Evolutionary conservation across 2,888 invertebrate genomes (phyloP), one percentile per base, ranked within the genome.

Genomic region (Flexamia atlantica): DNA sequence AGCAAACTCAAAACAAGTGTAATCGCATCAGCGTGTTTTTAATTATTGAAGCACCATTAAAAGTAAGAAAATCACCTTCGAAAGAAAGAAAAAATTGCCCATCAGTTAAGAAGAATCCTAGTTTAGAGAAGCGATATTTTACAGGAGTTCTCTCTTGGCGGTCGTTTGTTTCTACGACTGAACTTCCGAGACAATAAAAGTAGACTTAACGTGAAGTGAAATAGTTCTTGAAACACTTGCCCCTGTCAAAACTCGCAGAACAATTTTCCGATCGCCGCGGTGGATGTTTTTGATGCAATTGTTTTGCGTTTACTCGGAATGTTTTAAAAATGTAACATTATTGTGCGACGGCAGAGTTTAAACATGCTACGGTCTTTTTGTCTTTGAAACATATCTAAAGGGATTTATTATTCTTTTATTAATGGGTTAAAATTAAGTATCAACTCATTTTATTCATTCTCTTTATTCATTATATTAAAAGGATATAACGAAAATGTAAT

Each of bases 161-260:
- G 28, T 64, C 64, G 64, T 64, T 64, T 64, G 64, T 64, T 64
- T 64, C 64, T 64, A 64, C 64, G 64, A 64, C 64, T 64, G 64
- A 64, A 64, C 64, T 64, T 64, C 64, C 64, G 64, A 64, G 64
- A 64, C 28, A 64, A 64, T 64, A 64, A 64, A 64, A 64, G 64
- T 64, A 64, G 64, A 64, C 64, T 64, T 64, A 64, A 64, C 64
- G 64, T 64, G 64, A 64, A 64, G 64, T 64, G 64, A 64, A 64
- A 64, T 64, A 64, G 64, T 64, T 64, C 20, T 64, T 64, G 64
- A 64, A 64, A 64, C 64, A 64, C 64, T 64, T 64, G 64, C 28
- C 64, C 64, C 30, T 28, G 64, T 64, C 64, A 64, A 64, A 64
- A 64, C 64, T 64, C 64, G 2, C 28, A 9, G 12, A 64, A 64